A percentile compares a stretch with the other conserved stretches of the same genome.
Evolutionary conservation across 2,797 vertebrate genomes (phyloP).

Genomic region (Bovichtus variegatus): DNA sequence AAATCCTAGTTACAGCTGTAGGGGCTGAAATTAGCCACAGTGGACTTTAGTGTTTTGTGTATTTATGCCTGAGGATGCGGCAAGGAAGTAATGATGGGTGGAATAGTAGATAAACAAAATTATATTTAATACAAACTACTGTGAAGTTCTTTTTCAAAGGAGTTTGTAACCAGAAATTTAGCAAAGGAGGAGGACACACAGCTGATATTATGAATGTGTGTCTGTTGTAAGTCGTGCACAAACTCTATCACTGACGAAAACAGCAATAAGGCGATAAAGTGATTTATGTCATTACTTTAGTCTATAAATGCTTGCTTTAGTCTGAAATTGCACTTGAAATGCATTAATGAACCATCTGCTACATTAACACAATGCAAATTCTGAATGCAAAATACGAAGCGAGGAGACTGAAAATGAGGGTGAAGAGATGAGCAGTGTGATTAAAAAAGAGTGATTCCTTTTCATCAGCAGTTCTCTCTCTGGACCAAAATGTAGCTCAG

Average conservation of each 20-base stretch:
- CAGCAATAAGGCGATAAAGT: conserved; percentile 1
- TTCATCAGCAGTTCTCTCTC: conserved; percentile 62
- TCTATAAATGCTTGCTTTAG: conserved; percentile 7
- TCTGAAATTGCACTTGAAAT: conserved; percentile 11
- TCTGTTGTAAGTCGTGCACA: neutral
- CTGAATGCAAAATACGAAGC: conserved; percentile 15
- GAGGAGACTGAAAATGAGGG: conserved; percentile 10
- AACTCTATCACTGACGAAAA: conserved; percentile 35
- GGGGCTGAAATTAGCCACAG: conserved; percentile 31
- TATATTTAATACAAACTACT: conserved; percentile 10
- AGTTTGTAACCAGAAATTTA: conserved; percentile 9
- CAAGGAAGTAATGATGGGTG: conserved; percentile 7
- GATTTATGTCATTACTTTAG: conserved; percentile 10
- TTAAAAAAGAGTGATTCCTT: conserved; percentile 67
- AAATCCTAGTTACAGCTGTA: conserved; percentile 35
- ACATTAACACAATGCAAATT: conserved; percentile 25
- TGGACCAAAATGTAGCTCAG: conserved; percentile 56
- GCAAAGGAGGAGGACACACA: neutral
- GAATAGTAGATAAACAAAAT: conserved; percentile 20
- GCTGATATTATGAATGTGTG: conserved; percentile 6
- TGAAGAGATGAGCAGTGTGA: conserved; percentile 59
- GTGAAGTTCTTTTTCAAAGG: conserved; percentile 14
- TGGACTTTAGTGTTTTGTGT: conserved; percentile 35
- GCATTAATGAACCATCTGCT: conserved; percentile 43
- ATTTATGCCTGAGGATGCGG: conserved; percentile 27